A percentile compares a stretch with the other conserved stretches of the same genome.
Conservation (phyloP, 2,888 invertebrate species). For the Morpho achilles region DNA sequence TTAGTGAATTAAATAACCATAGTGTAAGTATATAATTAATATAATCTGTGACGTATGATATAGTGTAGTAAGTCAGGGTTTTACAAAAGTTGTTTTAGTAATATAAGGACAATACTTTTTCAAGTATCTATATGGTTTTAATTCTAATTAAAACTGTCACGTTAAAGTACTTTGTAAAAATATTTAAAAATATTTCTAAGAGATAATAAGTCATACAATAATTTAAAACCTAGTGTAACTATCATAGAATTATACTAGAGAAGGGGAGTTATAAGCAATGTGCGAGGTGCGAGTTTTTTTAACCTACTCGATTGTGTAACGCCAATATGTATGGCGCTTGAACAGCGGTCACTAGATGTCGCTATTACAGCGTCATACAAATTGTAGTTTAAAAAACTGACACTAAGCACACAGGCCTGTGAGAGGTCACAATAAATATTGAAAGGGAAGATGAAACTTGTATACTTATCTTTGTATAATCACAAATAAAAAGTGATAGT, state of each 20-base stretch:
- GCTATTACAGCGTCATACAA: no score
- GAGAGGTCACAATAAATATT: no score
- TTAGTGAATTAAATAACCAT: slow-evolving; percentile 18
- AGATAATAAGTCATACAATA: neutral
- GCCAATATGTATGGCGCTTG: no score
- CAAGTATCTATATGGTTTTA: slow-evolving; percentile 13
- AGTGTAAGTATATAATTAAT: slow-evolving; percentile 6
- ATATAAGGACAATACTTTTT: slow-evolving; percentile 28
- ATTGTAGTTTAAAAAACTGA: no score
- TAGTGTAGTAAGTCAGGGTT: slow-evolving; percentile 31
- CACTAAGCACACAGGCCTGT: no score
- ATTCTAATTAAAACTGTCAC: slow-evolving; percentile 7
- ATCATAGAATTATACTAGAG: neutral
- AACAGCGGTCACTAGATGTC: no score
- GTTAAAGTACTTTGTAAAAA: slow-evolving; percentile 13
- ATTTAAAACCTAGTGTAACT: neutral
- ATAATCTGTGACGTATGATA: slow-evolving; percentile 15
- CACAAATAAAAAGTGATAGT: no score
- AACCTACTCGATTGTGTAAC: no score
- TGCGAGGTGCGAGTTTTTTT: no score
- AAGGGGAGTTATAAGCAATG: no score
- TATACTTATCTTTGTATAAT: no score
- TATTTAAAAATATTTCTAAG: slow-evolving; percentile 8
- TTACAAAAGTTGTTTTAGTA: slow-evolving; percentile 31
- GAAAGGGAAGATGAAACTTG: no score